A percentile compares a stretch with the other conserved stretches of the same genome.
These are phyloP conservation scores for Isichthys henryi DNA, from an alignment of 2,113 vertebrate species.

Conservation along the genomic window DNA sequence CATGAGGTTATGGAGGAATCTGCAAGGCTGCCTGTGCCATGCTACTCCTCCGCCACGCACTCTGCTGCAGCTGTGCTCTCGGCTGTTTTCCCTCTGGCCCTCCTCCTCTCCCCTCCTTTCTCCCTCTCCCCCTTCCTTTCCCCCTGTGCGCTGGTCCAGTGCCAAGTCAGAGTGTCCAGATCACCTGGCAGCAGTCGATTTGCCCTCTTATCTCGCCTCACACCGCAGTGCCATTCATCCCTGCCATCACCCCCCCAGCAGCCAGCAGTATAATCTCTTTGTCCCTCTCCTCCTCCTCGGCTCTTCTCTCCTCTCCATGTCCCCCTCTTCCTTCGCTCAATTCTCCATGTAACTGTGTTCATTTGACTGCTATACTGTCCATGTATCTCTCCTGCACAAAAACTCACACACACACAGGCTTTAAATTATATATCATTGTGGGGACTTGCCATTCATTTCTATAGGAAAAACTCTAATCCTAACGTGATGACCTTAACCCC, in stretches of 20 bases:
- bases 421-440: too few species aligned
- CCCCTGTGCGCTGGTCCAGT: background rate
- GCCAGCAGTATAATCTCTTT: constrained; percentile 25
- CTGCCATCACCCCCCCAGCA: constrained; percentile 46
- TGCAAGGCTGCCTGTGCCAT: background rate
- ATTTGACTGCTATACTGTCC: background rate
- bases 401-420: constrained; percentile 21
- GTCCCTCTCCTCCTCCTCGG: background rate
- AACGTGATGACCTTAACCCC: too few species aligned
- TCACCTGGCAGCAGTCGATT: constrained; percentile 9
- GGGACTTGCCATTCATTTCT: too few species aligned
- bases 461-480: too few species aligned
- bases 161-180: constrained; percentile 21
- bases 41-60: background rate
- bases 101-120: constrained; percentile 6
- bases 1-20: background rate
- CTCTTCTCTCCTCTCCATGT: constrained; percentile 14
- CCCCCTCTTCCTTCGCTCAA: background rate
- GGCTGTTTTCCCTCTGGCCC: constrained; percentile 24
- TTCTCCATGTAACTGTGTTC: background rate
- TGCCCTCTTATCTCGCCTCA: constrained; percentile 19
- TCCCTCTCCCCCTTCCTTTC: constrained; percentile 6
- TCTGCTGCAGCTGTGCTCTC: constrained; percentile 11
- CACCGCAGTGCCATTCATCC: constrained; percentile 13
- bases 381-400: background rate